A percentile compares a stretch with the other conserved stretches of the same genome.
Evolutionary conservation across 1,140 invertebrate genomes (phyloP).

Genomic region (Drosophila saltans): DNA sequence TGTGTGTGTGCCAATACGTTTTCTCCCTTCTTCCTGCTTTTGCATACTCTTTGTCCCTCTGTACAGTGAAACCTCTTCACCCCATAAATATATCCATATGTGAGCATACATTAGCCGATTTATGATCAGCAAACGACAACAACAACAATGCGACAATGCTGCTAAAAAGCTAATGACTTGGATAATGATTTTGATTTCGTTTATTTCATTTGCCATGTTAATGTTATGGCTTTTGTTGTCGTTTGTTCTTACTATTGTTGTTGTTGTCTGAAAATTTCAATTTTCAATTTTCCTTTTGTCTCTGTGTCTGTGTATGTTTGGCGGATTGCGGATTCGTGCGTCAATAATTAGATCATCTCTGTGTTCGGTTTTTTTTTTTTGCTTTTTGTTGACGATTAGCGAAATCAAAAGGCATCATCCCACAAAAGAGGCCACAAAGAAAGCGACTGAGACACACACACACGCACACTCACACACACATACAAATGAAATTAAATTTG

Average conservation of each 20-base stretch:
- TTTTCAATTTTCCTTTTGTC: slow-evolving; percentile 47
- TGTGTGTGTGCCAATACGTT: background rate
- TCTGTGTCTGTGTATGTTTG: slow-evolving; percentile 25
- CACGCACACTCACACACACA: slow-evolving; percentile 16
- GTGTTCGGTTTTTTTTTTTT: slow-evolving; percentile 30
- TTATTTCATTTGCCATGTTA: slow-evolving; percentile 58
- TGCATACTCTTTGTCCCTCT: background rate
- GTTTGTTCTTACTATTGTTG: slow-evolving; percentile 15
- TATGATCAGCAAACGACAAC: slow-evolving; percentile 43
- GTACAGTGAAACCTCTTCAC: background rate
- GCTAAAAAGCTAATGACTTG: slow-evolving; percentile 75
- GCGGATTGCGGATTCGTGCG: slow-evolving; percentile 68
- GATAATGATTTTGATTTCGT: slow-evolving; percentile 70
- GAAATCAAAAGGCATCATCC: slow-evolving; percentile 70
- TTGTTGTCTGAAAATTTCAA: slow-evolving; percentile 56
- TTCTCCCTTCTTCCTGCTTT: background rate
- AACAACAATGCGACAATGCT: slow-evolving; percentile 52
- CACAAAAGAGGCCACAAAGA: slow-evolving; percentile 63
- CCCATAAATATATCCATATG: slow-evolving; percentile 3
- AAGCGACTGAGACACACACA: slow-evolving; percentile 36
- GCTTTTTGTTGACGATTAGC: slow-evolving; percentile 65
- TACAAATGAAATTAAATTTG: slow-evolving; percentile 24
- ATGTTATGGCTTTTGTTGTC: slow-evolving; percentile 37
- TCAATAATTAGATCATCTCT: slow-evolving; percentile 80
- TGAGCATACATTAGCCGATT: slow-evolving; percentile 59